Base-by-base conservation (phyloP, 2,888 invertebrate genomes). In the Philhelius pedissequus region DNA sequence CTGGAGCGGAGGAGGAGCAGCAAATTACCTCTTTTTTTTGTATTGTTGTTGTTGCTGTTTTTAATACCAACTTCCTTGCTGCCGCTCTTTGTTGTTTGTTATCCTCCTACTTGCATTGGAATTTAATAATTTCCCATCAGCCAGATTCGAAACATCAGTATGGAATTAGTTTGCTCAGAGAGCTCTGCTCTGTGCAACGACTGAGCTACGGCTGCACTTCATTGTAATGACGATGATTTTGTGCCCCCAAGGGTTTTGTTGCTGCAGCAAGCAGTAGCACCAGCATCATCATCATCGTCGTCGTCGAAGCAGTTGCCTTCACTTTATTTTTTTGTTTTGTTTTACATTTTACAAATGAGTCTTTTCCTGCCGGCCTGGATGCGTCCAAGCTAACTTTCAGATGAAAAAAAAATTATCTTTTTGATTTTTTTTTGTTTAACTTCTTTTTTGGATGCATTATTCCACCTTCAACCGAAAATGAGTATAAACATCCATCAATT, bases 51-150 rank as follows among this genome's bases (percentile, higher is more conserved):
- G 22, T n/a, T 48, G n/a, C 22, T 69, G 52, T 11, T 50, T 58
- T 64, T 78, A 40, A 35, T 66, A 68, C 52, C 25, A 68, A 68
- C 52, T 58, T 66, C 40, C 52, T 75, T 56, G 66, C 43, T 70
- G 54, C 71, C 56, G 62, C 27, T 73, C 66, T 52, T 80, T n/a
- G n/a, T n/a, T n/a, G n/a, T 73, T 78, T 73, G 70, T 84, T 80
- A 80, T 84, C 80, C 84, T 84, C 80, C 84, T 84, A 80, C 84
- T 84, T 84, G 75, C 80, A 71, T 80, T 76, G 84, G 84, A 84
- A 84, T 84, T 84, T 84, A 84, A 84, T 84, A 84, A 84, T 84
- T 84, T 71, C 75, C 75, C 84, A 84, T 80, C 75, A 66, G 58
- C 32, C 38, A 32, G 73, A 68, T 45, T 32, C 58, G 35, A 35